These are phyloP conservation scores for Halcyon badia DNA, from an alignment of 2,797 vertebrate species.

Conservation along the genomic window DNA sequence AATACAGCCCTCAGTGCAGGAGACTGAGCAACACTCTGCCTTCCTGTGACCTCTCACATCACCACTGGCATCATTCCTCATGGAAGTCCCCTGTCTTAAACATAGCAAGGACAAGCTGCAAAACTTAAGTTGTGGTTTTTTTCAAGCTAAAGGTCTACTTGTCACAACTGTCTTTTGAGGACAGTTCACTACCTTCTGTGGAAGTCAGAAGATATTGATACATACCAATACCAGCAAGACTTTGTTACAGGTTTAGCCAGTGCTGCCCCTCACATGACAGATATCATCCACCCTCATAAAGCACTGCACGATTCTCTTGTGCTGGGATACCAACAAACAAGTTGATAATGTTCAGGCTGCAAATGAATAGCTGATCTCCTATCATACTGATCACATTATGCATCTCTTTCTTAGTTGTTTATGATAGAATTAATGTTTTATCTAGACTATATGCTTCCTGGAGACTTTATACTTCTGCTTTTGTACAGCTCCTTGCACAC, in stretches of 20 bases:
- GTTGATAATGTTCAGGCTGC: not conserved
- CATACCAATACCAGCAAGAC: not conserved
- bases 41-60: accelerated
- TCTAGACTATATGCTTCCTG: not conserved
- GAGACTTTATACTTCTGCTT: not conserved
- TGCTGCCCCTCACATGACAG: accelerated
- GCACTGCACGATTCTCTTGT: not conserved
- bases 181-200: not conserved
- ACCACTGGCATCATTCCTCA: accelerated
- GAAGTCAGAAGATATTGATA: not conserved
- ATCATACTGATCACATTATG: not conserved
- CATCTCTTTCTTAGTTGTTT: not conserved
- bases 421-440: not conserved
- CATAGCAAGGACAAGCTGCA: not conserved
- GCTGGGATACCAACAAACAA: not conserved
- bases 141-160: not conserved
- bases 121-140: not conserved
- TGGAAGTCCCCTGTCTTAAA: not conserved
- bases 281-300: not conserved
- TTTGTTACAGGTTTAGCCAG: not conserved
- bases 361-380: not conserved
- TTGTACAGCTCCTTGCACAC: not conserved
- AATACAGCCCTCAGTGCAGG: not conserved
- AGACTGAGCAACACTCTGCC: not conserved
- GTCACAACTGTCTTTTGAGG: not conserved